Conservation (phyloP, 2,888 invertebrate species). For the Hirtodrosophila alboralis region DNA sequence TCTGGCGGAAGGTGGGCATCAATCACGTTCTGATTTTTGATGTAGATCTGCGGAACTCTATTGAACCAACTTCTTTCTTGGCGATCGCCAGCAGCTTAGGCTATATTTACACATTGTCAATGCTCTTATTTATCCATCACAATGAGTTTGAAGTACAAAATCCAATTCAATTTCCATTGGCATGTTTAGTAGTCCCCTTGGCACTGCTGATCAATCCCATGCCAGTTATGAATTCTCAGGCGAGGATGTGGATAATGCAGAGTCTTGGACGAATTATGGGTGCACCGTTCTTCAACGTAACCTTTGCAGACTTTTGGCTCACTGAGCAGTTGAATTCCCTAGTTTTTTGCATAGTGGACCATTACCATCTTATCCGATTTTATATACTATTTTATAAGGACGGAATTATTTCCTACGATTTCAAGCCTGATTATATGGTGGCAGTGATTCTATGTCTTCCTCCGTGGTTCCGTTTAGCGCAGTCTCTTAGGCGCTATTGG, state of each 20-base stretch:
- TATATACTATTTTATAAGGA: constrained; percentile 85
- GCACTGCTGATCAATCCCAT: constrained; percentile 95
- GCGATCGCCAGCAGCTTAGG: constrained; percentile 95
- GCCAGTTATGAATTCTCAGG: constrained; percentile 93
- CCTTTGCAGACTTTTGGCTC: constrained; percentile 98
- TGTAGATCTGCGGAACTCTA: constrained; percentile 94
- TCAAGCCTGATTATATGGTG: constrained; percentile 88
- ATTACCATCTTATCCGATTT: constrained; percentile 95
- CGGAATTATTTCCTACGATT: constrained; percentile 59
- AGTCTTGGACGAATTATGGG: constrained; percentile 90
- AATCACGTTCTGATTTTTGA: constrained; percentile 98
- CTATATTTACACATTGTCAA: constrained; percentile 94
- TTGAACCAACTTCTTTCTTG: constrained; percentile 94
- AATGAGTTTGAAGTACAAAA: constrained; percentile 88
- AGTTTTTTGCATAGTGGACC: constrained; percentile 92
- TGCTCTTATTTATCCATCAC: constrained; percentile 87
- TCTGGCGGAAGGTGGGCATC: constrained; percentile 96
- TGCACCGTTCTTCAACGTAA: constrained; percentile 94
- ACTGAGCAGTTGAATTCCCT: constrained; percentile 97
- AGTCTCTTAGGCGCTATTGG: constrained; percentile 95
- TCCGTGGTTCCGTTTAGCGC: constrained; percentile 98
- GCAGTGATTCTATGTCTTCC: constrained; percentile 94
- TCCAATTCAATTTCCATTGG: constrained; percentile 94
- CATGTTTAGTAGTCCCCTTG: constrained; percentile 90
- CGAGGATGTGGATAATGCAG: constrained; percentile 94